phyloP scores from a whole-genome alignment of 2,888 invertebrate genomes.

The Melipona beecheii region DNA sequence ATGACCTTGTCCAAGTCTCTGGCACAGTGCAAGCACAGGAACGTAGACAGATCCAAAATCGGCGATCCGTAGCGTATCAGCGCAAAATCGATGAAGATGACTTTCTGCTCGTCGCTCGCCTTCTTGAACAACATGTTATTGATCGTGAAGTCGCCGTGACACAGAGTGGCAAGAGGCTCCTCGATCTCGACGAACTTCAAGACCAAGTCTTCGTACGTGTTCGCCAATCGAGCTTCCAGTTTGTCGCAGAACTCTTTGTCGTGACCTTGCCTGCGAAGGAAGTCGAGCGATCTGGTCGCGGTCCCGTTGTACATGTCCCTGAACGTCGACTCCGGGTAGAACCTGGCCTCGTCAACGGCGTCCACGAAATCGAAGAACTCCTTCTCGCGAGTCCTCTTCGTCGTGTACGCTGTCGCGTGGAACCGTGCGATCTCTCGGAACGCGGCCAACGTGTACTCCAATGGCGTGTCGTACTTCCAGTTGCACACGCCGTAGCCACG shows the following conservation, averaged over 20 bases:
- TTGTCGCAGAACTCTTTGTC: conserved; percentile 68
- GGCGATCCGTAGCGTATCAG: conserved; percentile 75
- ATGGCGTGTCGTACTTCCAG: conserved; percentile 54
- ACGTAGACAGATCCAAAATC: conserved; percentile 76
- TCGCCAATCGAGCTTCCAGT: conserved; percentile 58
- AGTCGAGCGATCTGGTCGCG: conserved; percentile 57
- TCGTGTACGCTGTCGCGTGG: conserved; percentile 75
- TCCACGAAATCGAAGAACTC: conserved; percentile 68
- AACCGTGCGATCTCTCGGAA: conserved; percentile 75
- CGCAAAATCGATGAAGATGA: conserved; percentile 76
- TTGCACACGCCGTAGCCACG: conserved; percentile 66
- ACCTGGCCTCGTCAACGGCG: conserved; percentile 59
- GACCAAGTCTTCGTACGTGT: conserved; percentile 48
- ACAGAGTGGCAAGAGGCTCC: conserved; percentile 77
- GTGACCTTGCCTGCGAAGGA: conserved; percentile 64
- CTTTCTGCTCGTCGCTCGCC: conserved; percentile 39
- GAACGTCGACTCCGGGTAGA: neutral
- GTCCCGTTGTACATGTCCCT: conserved; percentile 3
- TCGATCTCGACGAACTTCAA: conserved; percentile 53
- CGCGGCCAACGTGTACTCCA: conserved; percentile 73
- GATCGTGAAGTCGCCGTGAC: conserved; percentile 79
- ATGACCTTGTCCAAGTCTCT: conserved; percentile 44
- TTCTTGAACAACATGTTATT: conserved; percentile 75
- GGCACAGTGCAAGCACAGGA: conserved; percentile 70
- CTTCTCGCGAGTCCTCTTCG: conserved; percentile 68